These are phyloP conservation scores for Darevskia nairensis DNA, from an alignment of 2,797 vertebrate genomes.

Conservation along the genomic window DNA sequence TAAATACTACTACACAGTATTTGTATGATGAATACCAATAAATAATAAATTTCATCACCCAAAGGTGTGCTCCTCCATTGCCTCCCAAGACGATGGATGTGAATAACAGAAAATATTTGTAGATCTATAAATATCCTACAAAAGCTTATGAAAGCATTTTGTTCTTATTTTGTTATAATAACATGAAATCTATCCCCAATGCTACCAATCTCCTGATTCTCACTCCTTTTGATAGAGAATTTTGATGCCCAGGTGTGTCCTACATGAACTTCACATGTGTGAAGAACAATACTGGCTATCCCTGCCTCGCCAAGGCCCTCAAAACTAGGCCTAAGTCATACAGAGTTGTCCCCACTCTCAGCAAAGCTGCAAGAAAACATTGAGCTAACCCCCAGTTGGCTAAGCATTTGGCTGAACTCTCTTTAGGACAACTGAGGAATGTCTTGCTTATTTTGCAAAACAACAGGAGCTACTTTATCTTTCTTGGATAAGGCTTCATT, in stretches of 20 bases:
- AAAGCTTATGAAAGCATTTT: too few relatives aligned
- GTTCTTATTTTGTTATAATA: too few relatives aligned
- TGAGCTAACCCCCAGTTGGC: not conserved
- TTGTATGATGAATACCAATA: too few relatives aligned
- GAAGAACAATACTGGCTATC: not conserved
- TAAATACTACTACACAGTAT: too few relatives aligned
- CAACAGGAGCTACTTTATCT: not conserved
- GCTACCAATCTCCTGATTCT: too few relatives aligned
- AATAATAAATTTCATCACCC: too few relatives aligned
- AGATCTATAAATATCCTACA: too few relatives aligned
- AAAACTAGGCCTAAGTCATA: not conserved
- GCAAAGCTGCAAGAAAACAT: not conserved
- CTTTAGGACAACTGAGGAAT: not conserved
- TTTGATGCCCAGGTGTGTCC: not conserved
- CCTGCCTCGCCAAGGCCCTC: not conserved
- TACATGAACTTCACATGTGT: not conserved
- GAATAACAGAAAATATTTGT: too few relatives aligned
- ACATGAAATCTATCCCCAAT: too few relatives aligned
- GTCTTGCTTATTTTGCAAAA: not conserved
- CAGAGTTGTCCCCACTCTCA: not conserved
- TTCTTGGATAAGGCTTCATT: conserved; percentile 12
- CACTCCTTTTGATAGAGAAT: not conserved
- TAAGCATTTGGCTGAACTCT: not conserved
- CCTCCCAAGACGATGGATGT: too few relatives aligned
- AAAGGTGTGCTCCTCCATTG: too few relatives aligned